phyloP scores from a whole-genome alignment of 2,113 vertebrate genomes.

The Penelope pileata region DNA sequence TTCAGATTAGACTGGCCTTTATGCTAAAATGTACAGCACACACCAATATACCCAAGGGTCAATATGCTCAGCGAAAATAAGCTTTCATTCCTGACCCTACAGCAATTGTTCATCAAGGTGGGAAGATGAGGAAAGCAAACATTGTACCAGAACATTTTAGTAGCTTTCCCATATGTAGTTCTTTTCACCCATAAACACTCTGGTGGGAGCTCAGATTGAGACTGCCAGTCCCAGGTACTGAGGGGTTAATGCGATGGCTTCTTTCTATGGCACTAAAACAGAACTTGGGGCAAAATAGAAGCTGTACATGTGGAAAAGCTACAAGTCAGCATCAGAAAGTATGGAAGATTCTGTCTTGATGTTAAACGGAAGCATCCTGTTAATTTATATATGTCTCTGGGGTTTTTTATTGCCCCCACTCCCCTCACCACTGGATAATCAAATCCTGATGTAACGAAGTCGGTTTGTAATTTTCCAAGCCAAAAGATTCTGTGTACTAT shows the following conservation, averaged over 20 bases:
- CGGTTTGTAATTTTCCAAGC: slow-evolving; percentile 2
- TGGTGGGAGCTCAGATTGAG: background rate
- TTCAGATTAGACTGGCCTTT: background rate
- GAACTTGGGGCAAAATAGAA: background rate
- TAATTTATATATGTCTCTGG: background rate
- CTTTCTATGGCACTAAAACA: background rate
- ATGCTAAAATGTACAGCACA: background rate
- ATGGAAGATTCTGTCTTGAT: background rate
- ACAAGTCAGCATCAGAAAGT: background rate
- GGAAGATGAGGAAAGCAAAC: background rate
- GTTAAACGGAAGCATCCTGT: background rate
- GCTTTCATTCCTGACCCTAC: background rate
- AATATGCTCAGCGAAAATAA: background rate
- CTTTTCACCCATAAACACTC: background rate
- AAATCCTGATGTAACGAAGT: background rate
- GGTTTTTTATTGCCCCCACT: background rate
- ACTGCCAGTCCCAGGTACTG: background rate
- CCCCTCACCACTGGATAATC: background rate
- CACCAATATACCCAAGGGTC: background rate
- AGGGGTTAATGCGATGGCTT: background rate
- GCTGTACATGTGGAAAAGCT: background rate
- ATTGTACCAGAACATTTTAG: background rate
- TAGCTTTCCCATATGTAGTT: background rate
- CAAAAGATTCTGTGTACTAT: background rate
- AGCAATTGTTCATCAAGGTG: background rate